Evolutionary conservation across 1,140 invertebrate genomes (phyloP).

Genomic region (Bombyx mandarina): DNA sequence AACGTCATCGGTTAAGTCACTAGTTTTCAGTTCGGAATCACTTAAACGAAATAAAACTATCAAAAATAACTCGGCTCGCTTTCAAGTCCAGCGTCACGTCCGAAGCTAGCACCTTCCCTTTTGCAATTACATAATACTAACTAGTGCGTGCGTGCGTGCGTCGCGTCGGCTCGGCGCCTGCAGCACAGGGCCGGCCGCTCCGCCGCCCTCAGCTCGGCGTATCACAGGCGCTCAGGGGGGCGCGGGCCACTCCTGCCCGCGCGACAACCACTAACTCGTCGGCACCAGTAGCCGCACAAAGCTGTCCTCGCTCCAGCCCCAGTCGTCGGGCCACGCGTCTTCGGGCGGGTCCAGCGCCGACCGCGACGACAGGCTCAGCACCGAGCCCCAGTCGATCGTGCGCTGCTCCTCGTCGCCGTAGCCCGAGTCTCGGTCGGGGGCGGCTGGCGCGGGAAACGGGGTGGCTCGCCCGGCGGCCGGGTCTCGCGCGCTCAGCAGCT

Average conservation of each 20-base stretch:
- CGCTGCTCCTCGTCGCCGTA: constrained; percentile 85
- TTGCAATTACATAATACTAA: constrained; percentile 66
- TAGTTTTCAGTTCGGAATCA: constrained; percentile 57
- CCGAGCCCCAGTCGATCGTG: constrained; percentile 92
- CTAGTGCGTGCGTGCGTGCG: constrained; percentile 48
- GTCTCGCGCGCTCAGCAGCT: constrained; percentile 73
- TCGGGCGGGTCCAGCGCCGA: constrained; percentile 87
- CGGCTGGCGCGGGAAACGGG: constrained; percentile 56
- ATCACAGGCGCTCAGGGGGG: constrained; percentile 58
- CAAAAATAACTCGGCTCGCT: constrained; percentile 69
- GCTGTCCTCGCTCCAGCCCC: constrained; percentile 66
- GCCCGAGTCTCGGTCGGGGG: constrained; percentile 79
- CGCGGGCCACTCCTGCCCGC: constrained; percentile 59
- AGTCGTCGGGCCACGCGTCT: constrained; percentile 72
- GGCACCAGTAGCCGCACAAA: constrained; percentile 69
- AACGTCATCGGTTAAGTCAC: constrained; percentile 63
- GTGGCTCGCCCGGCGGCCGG: constrained; percentile 65
- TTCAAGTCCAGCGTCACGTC: constrained; percentile 63
- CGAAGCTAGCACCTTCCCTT: constrained; percentile 69
- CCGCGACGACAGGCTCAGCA: constrained; percentile 86
- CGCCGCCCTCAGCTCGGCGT: constrained; percentile 26
- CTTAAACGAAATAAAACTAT: constrained; percentile 70
- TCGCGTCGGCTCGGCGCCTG: constrained; percentile 23
- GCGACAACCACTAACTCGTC: constrained; percentile 65
- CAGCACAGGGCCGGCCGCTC: constrained; percentile 9